These are phyloP conservation scores for Cosmopolites sordidus DNA, from an alignment of 2,888 invertebrate species.

Conservation along the genomic window DNA sequence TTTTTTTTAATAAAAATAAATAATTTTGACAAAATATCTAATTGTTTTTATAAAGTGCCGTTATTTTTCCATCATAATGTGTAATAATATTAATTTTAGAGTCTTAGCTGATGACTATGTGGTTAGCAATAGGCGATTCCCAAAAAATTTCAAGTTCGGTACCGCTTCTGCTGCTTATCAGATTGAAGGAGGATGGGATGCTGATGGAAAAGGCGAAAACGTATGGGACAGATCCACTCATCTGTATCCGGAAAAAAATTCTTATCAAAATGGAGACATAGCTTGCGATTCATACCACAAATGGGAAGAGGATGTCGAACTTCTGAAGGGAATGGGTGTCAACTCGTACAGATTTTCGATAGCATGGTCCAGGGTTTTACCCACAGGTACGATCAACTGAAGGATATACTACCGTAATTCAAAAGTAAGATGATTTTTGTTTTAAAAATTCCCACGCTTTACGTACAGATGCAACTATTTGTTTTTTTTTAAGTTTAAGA, in stretches of 20 bases:
- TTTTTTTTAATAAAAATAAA: too few relatives aligned
- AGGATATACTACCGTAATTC: too few relatives aligned
- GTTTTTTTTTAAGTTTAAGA: too few relatives aligned
- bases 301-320: constrained; percentile 56
- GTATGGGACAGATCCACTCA: constrained; percentile 26
- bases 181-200: constrained; percentile 15
- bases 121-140: constrained; percentile 12
- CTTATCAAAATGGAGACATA: constrained; percentile 54
- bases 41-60: too few relatives aligned
- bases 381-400: too few relatives aligned
- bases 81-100: neutral
- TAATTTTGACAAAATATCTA: too few relatives aligned
- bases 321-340: constrained; percentile 54
- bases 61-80: too few relatives aligned
- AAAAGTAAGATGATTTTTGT: too few relatives aligned
- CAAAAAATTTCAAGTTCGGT: constrained; percentile 11
- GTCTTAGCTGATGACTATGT: constrained; percentile 14
- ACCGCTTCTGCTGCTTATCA: constrained; percentile 14
- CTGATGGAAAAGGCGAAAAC: constrained; percentile 14
- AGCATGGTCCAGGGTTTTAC: constrained; percentile 64
- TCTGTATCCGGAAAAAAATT: constrained; percentile 10
- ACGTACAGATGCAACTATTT: too few relatives aligned
- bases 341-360: constrained; percentile 56
- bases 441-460: too few relatives aligned
- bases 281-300: constrained; percentile 66